These are phyloP conservation scores for Lagorchestes hirsutus DNA, from an alignment of 2,797 vertebrate genomes.

Conservation along the genomic window DNA sequence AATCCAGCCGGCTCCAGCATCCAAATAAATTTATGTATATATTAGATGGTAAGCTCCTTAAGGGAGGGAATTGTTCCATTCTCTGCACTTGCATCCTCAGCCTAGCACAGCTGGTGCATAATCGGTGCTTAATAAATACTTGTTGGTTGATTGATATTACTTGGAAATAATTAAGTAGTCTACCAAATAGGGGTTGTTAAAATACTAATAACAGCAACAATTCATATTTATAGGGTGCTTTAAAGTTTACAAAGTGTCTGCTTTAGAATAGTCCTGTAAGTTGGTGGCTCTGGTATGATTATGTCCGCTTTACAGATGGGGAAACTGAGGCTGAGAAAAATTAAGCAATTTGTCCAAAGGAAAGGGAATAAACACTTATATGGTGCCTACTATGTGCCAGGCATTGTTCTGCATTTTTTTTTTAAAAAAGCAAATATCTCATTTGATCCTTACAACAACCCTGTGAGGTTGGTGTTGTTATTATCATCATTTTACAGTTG, in stretches of 20 bases:
- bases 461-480: neutral
- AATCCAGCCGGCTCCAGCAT: conserved; percentile 39
- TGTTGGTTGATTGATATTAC: neutral
- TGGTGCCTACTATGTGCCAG: neutral
- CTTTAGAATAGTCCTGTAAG: neutral
- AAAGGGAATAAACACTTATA: neutral
- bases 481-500: neutral
- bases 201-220: neutral
- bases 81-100: neutral
- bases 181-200: neutral
- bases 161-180: neutral
- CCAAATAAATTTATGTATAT: neutral
- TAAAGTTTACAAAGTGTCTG: neutral
- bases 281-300: neutral
- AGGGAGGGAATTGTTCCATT: neutral
- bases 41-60: neutral
- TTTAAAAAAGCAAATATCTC: neutral
- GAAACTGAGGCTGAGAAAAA: neutral
- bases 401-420: neutral
- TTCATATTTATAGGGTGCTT: neutral
- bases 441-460: neutral
- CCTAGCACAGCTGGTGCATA: neutral
- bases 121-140: neutral
- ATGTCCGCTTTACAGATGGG: neutral
- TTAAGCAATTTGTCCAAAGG: neutral